A percentile compares a stretch with the other conserved stretches of the same genome.
Conservation (phyloP, 2,888 invertebrate species). For the Venustoraphidia nigricollis region DNA sequence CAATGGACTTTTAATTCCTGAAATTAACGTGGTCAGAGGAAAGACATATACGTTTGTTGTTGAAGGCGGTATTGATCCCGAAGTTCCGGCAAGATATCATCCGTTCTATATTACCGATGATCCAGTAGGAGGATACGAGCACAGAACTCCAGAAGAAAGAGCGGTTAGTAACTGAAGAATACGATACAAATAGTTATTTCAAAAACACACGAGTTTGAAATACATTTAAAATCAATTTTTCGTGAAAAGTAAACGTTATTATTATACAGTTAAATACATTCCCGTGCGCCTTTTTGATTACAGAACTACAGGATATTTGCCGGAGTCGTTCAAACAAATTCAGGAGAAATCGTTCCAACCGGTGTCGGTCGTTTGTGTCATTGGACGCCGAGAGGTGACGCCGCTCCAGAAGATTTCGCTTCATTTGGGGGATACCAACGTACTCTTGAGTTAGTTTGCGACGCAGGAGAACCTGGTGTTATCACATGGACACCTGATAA, state of each 20-base stretch:
- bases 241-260: too few species aligned
- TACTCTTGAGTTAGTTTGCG: slow-evolving; percentile 67
- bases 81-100: slow-evolving; percentile 70
- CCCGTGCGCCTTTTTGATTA: slow-evolving; percentile 9
- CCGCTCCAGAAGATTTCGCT: slow-evolving; percentile 67
- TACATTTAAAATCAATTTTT: too few species aligned
- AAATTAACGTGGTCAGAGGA: slow-evolving; percentile 76
- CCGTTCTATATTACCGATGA: slow-evolving; percentile 91
- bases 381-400: slow-evolving; percentile 64
- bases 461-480: slow-evolving; percentile 68
- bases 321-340: slow-evolving; percentile 54
- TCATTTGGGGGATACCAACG: slow-evolving; percentile 86
- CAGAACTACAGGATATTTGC: slow-evolving; percentile 70
- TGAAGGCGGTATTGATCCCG: slow-evolving; percentile 70
- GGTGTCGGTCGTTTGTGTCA: slow-evolving; percentile 76
- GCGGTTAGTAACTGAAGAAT: slow-evolving; percentile 33
- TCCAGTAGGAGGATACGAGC: slow-evolving; percentile 75
- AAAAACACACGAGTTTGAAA: too few species aligned
- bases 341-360: slow-evolving; percentile 53
- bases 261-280: slow-evolving; percentile 7
- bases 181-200: too few species aligned
- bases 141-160: slow-evolving; percentile 68
- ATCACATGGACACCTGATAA: slow-evolving; percentile 77
- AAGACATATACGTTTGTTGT: slow-evolving; percentile 75
- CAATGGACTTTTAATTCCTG: slow-evolving; percentile 82